Evolutionary conservation across 2,888 invertebrate species (phyloP).

Genomic region (Acrocyrtus sp.): DNA sequence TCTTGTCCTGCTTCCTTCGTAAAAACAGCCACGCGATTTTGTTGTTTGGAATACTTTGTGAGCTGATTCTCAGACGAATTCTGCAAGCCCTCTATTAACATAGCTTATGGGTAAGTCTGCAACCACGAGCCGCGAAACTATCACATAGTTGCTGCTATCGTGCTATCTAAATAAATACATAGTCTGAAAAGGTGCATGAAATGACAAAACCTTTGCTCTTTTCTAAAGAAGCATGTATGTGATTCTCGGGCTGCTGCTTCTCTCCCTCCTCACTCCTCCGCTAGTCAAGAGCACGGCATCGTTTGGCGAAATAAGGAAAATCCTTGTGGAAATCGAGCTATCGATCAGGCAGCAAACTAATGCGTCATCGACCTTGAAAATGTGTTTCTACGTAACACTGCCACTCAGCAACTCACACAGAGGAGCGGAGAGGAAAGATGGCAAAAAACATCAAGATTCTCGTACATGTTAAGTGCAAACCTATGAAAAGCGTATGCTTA

Average conservation of each 20-base stretch:
- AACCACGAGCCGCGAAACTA: too few species aligned
- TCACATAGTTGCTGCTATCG: too few species aligned
- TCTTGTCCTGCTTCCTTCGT: too few species aligned
- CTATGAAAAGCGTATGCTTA: too few species aligned
- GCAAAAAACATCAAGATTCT: too few species aligned
- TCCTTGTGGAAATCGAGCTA: slow-evolving; percentile 56
- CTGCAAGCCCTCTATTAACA: too few species aligned
- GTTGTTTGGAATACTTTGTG: too few species aligned
- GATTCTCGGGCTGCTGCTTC: slow-evolving; percentile 42
- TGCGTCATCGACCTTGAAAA: slow-evolving; percentile 59
- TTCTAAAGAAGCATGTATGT: slow-evolving; percentile 32
- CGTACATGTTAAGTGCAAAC: too few species aligned
- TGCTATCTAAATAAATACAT: too few species aligned
- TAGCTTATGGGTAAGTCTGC: too few species aligned
- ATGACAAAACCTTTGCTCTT: slow-evolving; percentile 49
- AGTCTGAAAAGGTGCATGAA: slow-evolving; percentile 15
- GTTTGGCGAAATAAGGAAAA: slow-evolving; percentile 49
- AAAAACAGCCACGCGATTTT: too few species aligned
- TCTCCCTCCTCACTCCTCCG: not conserved
- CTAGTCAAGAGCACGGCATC: slow-evolving; percentile 7
- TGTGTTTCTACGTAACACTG: slow-evolving; percentile 54
- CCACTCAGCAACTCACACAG: slow-evolving; percentile 6
- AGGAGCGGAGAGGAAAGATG: slow-evolving; percentile 5
- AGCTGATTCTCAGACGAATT: too few species aligned
- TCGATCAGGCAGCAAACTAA: slow-evolving; percentile 42